phyloP scores from a whole-genome alignment of 2,888 invertebrate species.

The Nysson spinosus region DNA sequence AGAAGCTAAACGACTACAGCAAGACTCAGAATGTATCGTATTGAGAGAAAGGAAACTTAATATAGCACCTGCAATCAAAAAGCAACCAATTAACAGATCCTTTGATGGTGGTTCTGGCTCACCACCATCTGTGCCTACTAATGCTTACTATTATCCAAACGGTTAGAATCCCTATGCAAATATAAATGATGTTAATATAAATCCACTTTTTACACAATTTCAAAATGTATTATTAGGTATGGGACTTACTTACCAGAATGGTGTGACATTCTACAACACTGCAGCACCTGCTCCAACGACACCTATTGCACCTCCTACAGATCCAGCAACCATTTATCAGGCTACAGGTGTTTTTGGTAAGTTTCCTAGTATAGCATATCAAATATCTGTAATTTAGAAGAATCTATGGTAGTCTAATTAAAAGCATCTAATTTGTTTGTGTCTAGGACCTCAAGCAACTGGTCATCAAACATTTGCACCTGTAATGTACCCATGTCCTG shows the following conservation, averaged over 20 bases:
- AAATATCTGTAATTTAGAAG: neutral
- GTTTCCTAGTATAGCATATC: slow-evolving; percentile 13
- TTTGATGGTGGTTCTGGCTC: slow-evolving; percentile 80
- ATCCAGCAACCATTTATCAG: slow-evolving; percentile 74
- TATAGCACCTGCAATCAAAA: slow-evolving; percentile 92
- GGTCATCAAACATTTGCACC: slow-evolving; percentile 75
- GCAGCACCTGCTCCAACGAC: slow-evolving; percentile 73
- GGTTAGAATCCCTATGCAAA: slow-evolving; percentile 71
- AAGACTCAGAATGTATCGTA: slow-evolving; percentile 87
- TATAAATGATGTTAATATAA: neutral
- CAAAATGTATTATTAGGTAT: slow-evolving; percentile 72
- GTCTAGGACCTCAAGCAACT: slow-evolving; percentile 72
- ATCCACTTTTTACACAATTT: no score
- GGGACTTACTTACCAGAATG: slow-evolving; percentile 76
- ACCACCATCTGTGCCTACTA: slow-evolving; percentile 79
- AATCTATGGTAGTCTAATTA: no score
- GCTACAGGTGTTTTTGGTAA: slow-evolving; percentile 74
- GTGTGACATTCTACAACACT: slow-evolving; percentile 76
- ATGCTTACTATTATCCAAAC: slow-evolving; percentile 78
- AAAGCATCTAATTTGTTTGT: no score
- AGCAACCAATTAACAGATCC: slow-evolving; percentile 82
- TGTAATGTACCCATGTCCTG: slow-evolving; percentile 75
- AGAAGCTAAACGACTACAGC: slow-evolving; percentile 87
- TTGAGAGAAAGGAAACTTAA: slow-evolving; percentile 89
- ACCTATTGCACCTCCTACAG: slow-evolving; percentile 71